These are phyloP conservation scores for Meloidogyne exigua DNA, from an alignment of 1,140 invertebrate species.

Conservation along the genomic window DNA sequence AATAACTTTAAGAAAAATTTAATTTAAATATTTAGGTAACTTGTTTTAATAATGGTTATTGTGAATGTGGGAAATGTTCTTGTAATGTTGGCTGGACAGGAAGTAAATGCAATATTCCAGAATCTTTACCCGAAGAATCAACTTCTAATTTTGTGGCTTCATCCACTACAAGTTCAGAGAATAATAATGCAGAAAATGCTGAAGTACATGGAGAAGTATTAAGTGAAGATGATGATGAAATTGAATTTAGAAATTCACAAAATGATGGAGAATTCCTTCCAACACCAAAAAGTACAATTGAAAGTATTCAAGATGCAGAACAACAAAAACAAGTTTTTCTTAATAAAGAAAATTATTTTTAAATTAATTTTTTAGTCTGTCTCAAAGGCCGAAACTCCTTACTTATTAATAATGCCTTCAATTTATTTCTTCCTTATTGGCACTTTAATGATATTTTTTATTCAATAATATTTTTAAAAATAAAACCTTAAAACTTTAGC, in stretches of 20 bases:
- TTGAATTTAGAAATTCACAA: not conserved
- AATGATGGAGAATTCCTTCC: not conserved
- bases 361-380: not conserved
- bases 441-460: not conserved
- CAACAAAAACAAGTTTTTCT: not conserved
- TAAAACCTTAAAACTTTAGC: no score
- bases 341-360: no score
- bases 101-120: slow-evolving; percentile 45
- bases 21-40: slow-evolving; percentile 41
- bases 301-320: not conserved
- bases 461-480: no score
- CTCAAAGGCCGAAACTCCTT: not conserved
- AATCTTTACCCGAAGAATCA: slow-evolving; percentile 19
- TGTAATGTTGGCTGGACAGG: slow-evolving; percentile 60
- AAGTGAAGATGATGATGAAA: not conserved
- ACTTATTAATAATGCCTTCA: not conserved
- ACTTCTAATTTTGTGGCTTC: not conserved
- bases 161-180: not conserved
- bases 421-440: not conserved
- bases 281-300: not conserved
- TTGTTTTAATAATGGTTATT: slow-evolving; percentile 52
- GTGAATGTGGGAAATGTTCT: slow-evolving; percentile 59
- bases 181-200: not conserved
- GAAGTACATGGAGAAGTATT: not conserved
- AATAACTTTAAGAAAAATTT: not conserved